Conservation (phyloP, 1,140 invertebrate species). For the Plectrocnemia conspersa region DNA sequence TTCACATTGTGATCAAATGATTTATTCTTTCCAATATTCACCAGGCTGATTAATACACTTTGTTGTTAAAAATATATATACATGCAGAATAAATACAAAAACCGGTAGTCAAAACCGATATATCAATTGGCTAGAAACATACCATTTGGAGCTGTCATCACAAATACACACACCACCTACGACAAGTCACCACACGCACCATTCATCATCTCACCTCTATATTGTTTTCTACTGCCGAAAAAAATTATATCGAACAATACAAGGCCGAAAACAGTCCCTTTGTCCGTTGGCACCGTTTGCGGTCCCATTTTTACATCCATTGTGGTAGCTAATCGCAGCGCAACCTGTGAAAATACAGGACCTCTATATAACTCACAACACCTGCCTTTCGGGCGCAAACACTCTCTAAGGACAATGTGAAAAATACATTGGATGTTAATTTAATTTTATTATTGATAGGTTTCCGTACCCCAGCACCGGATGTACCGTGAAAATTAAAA, state of each 20-base stretch:
- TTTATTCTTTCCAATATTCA: no score
- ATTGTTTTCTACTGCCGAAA: conserved; percentile 3
- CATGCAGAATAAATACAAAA: no score
- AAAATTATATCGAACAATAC: conserved; percentile 16
- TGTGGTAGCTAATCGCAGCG: conserved; percentile 6
- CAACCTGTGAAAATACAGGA: conserved; percentile 1
- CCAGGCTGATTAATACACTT: no score
- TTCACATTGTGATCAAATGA: no score
- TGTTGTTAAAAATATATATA: no score
- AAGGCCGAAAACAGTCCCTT: not conserved
- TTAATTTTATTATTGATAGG: conserved; percentile 37
- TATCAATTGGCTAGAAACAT: conserved; percentile 19
- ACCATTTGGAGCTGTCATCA: conserved; percentile 32
- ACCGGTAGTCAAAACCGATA: conserved; percentile 1
- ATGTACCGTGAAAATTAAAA: conserved; percentile 34
- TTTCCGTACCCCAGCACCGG: conserved; percentile 30
- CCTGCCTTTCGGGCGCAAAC: not conserved
- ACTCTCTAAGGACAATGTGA: conserved; percentile 22
- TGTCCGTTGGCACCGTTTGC: conserved; percentile 7
- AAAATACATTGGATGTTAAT: conserved; percentile 32
- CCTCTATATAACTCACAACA: no score
- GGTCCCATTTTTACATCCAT: conserved; percentile 10
- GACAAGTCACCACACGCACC: conserved; percentile 5
- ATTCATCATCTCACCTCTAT: conserved; percentile 27
- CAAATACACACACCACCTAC: no score